Base-by-base conservation (phyloP, 2,888 invertebrate species). In the Caenorhabditis wallacei region DNA sequence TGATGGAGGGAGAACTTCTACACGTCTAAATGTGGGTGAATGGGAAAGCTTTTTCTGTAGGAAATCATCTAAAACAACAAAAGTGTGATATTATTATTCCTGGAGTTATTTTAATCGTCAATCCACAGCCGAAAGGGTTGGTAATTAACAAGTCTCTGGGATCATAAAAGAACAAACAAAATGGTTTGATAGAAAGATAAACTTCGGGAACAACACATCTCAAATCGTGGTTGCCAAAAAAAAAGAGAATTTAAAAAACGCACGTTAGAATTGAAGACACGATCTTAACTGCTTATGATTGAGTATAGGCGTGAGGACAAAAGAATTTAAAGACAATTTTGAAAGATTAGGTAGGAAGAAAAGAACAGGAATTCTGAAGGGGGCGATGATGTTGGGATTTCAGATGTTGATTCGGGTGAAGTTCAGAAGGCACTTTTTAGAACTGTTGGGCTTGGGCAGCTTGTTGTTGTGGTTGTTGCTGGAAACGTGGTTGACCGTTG, bases 361-460 rank as follows among this genome's bases (percentile, higher is more conserved):
- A 78, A 63, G 66, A 75, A 75, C 74, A 56, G 82, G 79, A 78
- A 70, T 74, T 82, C 79, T 68, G 79, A 76, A 76, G 75, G 51
- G 63, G 63, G 35, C 37, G 35, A 51, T 35, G 64, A 24, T 76
- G 75, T n/a, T 53, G 75, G 59, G 18, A 20, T 74, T 54, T 54
- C 63, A 66, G 76, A 59, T 78, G 69, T 35, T 54, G 68, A 37
- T 40, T 40, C 2, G 16, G 53, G 43, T 66, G 54, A 57, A 20
- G 48, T 59, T 61, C 66, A 30, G 69, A 76, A 76, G 76, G 68
- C 76, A 76, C 75, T 43, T 16, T 66, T 72, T 80, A 85, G 80
- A 72, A 88, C 59, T 88, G 84, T 74, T 88, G 88, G 26, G 84
- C 74, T 54, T 87, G 88, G 43, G 84, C 85, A 72, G 85, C 37